Conservation (phyloP, 2,797 vertebrate genomes). For the Myotis daubentonii region DNA sequence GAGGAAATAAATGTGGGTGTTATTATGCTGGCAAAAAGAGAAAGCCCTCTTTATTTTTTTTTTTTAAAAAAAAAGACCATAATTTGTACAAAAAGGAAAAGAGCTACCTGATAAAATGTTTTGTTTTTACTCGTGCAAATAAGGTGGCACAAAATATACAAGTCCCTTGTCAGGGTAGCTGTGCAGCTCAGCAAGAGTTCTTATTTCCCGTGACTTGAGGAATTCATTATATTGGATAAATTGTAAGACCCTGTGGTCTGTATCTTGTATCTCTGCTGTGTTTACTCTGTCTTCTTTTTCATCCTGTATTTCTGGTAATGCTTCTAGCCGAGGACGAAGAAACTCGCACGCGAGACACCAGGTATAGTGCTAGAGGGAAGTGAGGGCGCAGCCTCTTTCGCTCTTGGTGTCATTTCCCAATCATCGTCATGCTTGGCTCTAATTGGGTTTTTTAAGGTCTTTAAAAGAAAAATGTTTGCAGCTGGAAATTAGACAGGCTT, state of each 20-base stretch:
- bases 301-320: constrained; percentile 87
- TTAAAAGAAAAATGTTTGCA: constrained; percentile 84
- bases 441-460: constrained; percentile 64
- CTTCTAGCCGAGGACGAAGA: constrained; percentile 97
- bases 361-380: constrained; percentile 89
- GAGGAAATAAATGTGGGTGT: constrained; percentile 38
- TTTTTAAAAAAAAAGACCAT: not conserved
- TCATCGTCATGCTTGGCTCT: constrained; percentile 76
- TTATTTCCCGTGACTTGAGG: constrained; percentile 84
- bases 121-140: constrained; percentile 43
- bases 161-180: not conserved
- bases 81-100: constrained; percentile 54
- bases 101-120: constrained; percentile 38
- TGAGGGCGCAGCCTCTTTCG: not conserved
- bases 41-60: constrained; percentile 57
- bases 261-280: constrained; percentile 86
- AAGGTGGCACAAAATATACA: not conserved
- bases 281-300: constrained; percentile 87
- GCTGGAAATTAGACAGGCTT: constrained; percentile 76
- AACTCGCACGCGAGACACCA: constrained; percentile 98
- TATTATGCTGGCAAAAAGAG: constrained; percentile 51
- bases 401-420: constrained; percentile 33
- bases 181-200: constrained; percentile 33
- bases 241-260: constrained; percentile 81
- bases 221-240: constrained; percentile 87